Percentiles rank a stretch among this genome's conserved stretches.
These are phyloP conservation scores for Cuculus canorus DNA, from an alignment of 2,797 vertebrate species.

Conservation along the genomic window DNA sequence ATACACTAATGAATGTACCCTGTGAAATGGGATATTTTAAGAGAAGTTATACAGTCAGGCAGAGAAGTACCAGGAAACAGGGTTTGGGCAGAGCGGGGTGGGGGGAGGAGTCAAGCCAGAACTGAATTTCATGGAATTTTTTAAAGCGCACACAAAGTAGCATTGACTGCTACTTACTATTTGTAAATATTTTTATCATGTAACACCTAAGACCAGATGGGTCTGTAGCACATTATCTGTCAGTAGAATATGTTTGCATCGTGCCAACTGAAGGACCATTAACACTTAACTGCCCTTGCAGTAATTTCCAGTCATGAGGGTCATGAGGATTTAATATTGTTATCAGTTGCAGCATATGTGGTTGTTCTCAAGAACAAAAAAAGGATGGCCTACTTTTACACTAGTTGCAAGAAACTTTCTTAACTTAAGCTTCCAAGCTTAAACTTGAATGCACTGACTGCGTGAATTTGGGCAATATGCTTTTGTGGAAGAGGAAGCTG, in stretches of 20 bases:
- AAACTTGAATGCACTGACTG: neutral
- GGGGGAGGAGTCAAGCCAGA: neutral
- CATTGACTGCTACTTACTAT: neutral
- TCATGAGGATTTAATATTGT: neutral
- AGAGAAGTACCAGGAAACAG: neutral
- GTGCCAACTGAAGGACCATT: fast-evolving
- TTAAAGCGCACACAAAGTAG: neutral
- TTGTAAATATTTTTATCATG: neutral
- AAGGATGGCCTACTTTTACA: neutral
- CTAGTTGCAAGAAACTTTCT: neutral
- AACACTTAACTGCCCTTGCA: neutral
- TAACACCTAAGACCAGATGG: neutral
- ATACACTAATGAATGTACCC: neutral
- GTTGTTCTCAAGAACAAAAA: neutral
- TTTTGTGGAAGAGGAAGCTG: neutral
- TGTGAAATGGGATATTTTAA: neutral
- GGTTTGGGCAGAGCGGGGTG: too few relatives aligned
- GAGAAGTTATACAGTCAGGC: neutral
- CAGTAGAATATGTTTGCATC: neutral
- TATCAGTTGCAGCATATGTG: neutral
- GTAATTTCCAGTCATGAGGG: neutral
- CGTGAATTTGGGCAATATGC: neutral
- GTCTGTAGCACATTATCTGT: neutral
- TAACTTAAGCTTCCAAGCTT: neutral
- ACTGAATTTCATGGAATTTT: neutral